Evolutionary conservation across 2,888 invertebrate species (phyloP).

Genomic region (Drosophila picticornis): DNA sequence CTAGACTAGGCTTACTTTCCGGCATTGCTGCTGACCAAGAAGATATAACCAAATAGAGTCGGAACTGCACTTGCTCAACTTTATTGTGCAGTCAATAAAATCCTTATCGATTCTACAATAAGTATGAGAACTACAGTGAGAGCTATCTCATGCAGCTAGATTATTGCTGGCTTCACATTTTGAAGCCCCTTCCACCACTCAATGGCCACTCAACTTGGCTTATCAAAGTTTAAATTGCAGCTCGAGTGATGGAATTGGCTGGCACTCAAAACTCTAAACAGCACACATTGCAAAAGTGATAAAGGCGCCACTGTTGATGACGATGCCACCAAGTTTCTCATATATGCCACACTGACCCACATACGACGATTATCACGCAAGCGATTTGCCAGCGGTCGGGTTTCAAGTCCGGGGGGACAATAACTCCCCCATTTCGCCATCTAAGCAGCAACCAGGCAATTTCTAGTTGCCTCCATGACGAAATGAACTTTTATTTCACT

Average conservation of each 20-base stretch:
- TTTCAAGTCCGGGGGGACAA: slow-evolving; percentile 19
- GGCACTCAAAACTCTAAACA: slow-evolving; percentile 55
- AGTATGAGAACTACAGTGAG: background rate
- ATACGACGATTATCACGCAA: slow-evolving; percentile 63
- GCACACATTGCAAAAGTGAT: slow-evolving; percentile 47
- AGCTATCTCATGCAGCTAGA: background rate
- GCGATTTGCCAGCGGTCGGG: slow-evolving; percentile 27
- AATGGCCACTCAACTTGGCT: slow-evolving; percentile 39
- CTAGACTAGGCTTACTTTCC: background rate
- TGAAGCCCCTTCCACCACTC: background rate
- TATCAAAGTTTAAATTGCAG: slow-evolving; percentile 69
- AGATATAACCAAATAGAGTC: background rate
- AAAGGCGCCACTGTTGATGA: slow-evolving; percentile 8
- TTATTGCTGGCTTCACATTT: slow-evolving; percentile 7
- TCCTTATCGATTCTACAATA: background rate
- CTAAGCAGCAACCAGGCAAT: slow-evolving; percentile 13
- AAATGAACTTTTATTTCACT: slow-evolving; percentile 62
- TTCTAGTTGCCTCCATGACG: slow-evolving; percentile 27
- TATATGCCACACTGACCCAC: slow-evolving; percentile 66
- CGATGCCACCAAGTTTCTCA: slow-evolving; percentile 40
- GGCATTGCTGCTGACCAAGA: background rate
- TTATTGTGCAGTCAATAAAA: background rate
- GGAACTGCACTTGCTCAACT: background rate
- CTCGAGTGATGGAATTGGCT: slow-evolving; percentile 41
- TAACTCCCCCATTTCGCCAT: slow-evolving; percentile 9